Percentiles rank a stretch among this genome's conserved stretches.
phyloP scores from a whole-genome alignment of 2,113 vertebrate genomes.

The Pardalotus punctatus region DNA sequence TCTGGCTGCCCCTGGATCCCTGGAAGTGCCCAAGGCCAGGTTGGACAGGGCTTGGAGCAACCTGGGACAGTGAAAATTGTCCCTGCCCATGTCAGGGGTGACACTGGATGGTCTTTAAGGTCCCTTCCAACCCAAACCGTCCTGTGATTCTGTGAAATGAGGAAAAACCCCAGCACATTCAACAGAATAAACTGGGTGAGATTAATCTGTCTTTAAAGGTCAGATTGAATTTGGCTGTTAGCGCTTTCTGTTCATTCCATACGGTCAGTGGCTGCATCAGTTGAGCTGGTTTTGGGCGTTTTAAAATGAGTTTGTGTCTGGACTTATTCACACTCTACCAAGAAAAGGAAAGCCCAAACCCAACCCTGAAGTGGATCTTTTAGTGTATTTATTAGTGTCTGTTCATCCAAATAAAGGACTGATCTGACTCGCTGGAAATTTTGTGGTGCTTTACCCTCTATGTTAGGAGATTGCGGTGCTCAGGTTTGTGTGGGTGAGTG shows the following conservation, averaged over 20 bases:
- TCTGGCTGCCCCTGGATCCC: neutral
- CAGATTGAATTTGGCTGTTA: neutral
- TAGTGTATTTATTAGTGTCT: neutral
- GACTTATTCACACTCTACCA: neutral
- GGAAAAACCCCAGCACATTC: neutral
- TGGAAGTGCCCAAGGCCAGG: neutral
- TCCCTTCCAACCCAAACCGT: neutral
- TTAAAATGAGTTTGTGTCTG: conserved; percentile 23
- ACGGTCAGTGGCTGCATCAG: neutral
- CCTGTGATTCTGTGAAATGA: neutral
- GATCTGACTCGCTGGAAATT: conserved; percentile 55
- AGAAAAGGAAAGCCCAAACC: neutral
- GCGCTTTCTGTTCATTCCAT: rapidly evolving
- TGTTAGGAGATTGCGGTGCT: neutral
- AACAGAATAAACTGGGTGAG: neutral
- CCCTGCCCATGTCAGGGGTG: neutral
- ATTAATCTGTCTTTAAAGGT: neutral
- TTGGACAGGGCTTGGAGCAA: rapidly evolving
- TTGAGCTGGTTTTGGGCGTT: neutral
- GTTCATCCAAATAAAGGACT: conserved; percentile 20
- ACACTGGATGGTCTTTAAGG: neutral
- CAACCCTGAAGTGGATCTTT: neutral
- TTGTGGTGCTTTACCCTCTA: conserved; percentile 14
- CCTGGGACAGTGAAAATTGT: neutral
- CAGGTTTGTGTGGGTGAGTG: conserved; percentile 36